Evolutionary conservation across 2,113 vertebrate species (phyloP), one percentile per base, ranked within the genome.

Genomic region (Lepisosteus osseus): DNA sequence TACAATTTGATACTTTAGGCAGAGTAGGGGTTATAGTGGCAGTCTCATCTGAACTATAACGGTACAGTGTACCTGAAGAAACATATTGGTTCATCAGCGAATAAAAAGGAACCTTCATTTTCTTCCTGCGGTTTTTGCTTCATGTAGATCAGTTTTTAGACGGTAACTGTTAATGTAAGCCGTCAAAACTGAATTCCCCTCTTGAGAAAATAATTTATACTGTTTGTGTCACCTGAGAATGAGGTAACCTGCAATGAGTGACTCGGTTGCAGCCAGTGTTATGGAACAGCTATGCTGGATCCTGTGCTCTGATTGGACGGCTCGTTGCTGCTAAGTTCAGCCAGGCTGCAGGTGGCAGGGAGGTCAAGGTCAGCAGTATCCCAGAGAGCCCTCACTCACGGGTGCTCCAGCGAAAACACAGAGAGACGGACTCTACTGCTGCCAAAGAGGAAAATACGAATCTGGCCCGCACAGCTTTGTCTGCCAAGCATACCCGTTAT

Each of bases 341-440:
- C 72, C 82, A 80, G 70, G 74, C 73, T 65, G 87, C 83, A 76
- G 82, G 85, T 83, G 80, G 83, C 79, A 81, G 83, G 85, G 9
- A 6, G 12, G 73, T 87, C 86, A 90, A 89, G 90, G 89, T 86
- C 86, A 90, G 84, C 89, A 87, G 85, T 78, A 70, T 81, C 66
- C 74, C 78, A 79, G 80, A 72, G 77, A 56, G 77, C 80, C 82
- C 80, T 76, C 65, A 74, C 47, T 51, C 5, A 6, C 47, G 5
- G 9, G 47, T 51, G 47, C 47, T 9, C 47, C 47, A 51, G 47
- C 47, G 29, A 29, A 29, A 29, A 29, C 29, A 29, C 29, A 29
- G 29, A 29, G 29, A 29, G 29, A 29, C 29, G 29, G 29, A 2
- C 29, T 29, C 29, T 29, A 29, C 29, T 29, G 29, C 29, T 29